Conservation (phyloP, 2,888 invertebrate species). For the Callosobruchus maculatus region DNA sequence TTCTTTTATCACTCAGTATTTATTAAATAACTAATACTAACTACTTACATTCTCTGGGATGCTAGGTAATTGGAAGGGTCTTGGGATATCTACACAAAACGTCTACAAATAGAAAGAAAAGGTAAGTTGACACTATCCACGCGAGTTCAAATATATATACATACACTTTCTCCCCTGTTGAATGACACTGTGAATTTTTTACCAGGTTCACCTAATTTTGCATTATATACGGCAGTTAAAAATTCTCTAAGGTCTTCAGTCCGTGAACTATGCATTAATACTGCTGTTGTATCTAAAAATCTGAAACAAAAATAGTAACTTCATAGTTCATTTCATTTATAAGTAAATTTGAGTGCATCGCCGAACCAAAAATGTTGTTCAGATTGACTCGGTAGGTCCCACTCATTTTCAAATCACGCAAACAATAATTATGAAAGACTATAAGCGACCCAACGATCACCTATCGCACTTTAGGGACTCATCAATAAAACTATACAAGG, state of each 20-base stretch:
- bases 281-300: constrained; percentile 78
- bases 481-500: too few species aligned
- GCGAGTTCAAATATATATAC: not conserved
- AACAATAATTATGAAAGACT: too few species aligned
- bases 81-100: constrained; percentile 75
- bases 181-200: constrained; percentile 61
- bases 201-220: constrained; percentile 67
- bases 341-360: too few species aligned
- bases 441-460: too few species aligned
- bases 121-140: not conserved
- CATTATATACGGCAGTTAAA: constrained; percentile 64
- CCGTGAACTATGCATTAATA: constrained; percentile 62
- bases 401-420: too few species aligned
- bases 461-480: too few species aligned
- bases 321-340: too few species aligned
- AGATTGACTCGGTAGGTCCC: too few species aligned
- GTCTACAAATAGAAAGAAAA: constrained; percentile 55
- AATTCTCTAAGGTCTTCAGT: constrained; percentile 59
- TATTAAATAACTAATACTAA: not conserved
- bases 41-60: constrained; percentile 92
- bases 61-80: constrained; percentile 81
- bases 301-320: constrained; percentile 42
- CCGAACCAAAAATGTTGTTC: too few species aligned
- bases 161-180: constrained; percentile 57
- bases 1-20: too few species aligned